Conservation (phyloP, 2,113 vertebrate species). For the Rattus norvegicus region GRCr8 NC_086034.1:80533501-80534000, state of each 20-base stretch:
- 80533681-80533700: not conserved
- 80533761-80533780: not conserved
- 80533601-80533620: not conserved
- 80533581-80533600: not conserved
- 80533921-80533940: not conserved
- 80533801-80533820: not conserved
- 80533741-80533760: not conserved
- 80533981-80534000: not conserved
- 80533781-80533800: not conserved
- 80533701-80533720: not conserved
- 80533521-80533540: not conserved
- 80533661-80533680: not conserved
- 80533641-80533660: not conserved
- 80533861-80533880: not conserved
- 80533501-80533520: not conserved
- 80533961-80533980: not conserved
- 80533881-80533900: not conserved
- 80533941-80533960: not conserved
- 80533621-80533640: not conserved
- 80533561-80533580: not conserved
- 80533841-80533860: not conserved
- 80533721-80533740: not conserved
- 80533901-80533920: not conserved
- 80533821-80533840: not conserved
- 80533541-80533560: not conserved